Evolutionary conservation across 2,888 invertebrate species (phyloP).

Genomic region (Dicyrtomina minuta): DNA sequence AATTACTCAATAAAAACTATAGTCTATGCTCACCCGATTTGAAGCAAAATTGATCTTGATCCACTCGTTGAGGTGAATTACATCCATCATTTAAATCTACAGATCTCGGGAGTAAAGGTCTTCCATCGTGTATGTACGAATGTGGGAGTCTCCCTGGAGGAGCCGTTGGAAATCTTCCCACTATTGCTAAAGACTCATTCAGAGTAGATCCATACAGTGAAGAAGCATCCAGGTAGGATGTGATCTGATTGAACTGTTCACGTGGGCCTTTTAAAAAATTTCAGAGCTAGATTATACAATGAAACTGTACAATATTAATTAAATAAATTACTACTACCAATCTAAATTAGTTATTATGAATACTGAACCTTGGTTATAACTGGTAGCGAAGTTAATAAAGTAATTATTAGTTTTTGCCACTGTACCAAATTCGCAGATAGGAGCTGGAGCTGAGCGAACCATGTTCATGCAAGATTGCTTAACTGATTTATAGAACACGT

Average conservation of each 20-base stretch:
- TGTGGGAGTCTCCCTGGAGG: constrained; percentile 67
- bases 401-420: too few species aligned
- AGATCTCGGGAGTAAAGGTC: constrained; percentile 66
- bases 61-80: constrained; percentile 68
- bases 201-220: constrained; percentile 72
- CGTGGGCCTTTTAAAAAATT: constrained; percentile 66
- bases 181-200: background rate
- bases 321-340: background rate
- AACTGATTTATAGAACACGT: constrained; percentile 69
- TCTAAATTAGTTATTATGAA: background rate
- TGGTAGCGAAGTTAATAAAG: too few species aligned
- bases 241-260: constrained; percentile 77
- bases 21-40: constrained; percentile 63
- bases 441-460: constrained; percentile 76
- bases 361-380: too few species aligned
- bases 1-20: constrained; percentile 1
- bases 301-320: background rate
- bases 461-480: constrained; percentile 81
- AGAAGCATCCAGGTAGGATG: constrained; percentile 81
- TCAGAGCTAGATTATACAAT: background rate
- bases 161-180: constrained; percentile 11
- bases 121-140: constrained; percentile 65
- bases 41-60: constrained; percentile 77
- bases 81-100: constrained; percentile 72
- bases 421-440: constrained; percentile 54